Base-by-base conservation (phyloP, 2,888 invertebrate species). In the Ochropleura plecta region DNA sequence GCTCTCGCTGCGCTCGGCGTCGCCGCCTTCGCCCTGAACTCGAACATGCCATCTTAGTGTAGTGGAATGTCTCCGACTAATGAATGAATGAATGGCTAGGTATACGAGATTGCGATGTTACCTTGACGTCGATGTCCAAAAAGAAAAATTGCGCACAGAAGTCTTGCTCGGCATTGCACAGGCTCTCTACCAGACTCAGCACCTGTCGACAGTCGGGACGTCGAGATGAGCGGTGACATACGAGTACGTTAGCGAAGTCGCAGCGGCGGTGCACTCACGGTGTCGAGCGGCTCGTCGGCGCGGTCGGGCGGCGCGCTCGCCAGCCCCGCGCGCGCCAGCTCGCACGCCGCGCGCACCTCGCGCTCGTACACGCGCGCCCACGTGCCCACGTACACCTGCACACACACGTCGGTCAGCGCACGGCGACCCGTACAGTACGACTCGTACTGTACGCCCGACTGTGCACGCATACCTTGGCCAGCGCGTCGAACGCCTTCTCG, bases 81-180 rank as follows among this genome's bases (percentile, higher is more conserved):
- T 30, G 30, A 30, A 30, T 30, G 30, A 30, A 30, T 30, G 30
- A 30, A 30, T 30, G 30, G 30, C n/a, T 40, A 14, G 14, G 44
- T 6, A 42, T 8, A 20, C 5, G 42, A 51, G 53, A n/a, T 51
- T 18, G 0, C 10, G 18, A 64, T 69, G 44, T 70, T 78, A 95
- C 96, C 93, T 95, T 96, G 0, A 90, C 85, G 66, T 96, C 96
- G 10, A 91, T 97, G 90, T 98, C 98, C 88, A 99, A 96, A 93
- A 98, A 98, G 93, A 99, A 99, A 96, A 99, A 99, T 79, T 97
- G 97, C 30, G 98, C 97, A 92, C 99, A 99, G 95, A 99, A 99
- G 86, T 99, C 98, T 95, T 99, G 99, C 93, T 99, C 99, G 44
- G 98, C 98, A 84, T 99, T 97, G 91, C 99, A 99, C 73, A 99